Evolutionary conservation across 2,797 vertebrate species (phyloP).

Genomic region (Cyclopterus lumpus): DNA sequence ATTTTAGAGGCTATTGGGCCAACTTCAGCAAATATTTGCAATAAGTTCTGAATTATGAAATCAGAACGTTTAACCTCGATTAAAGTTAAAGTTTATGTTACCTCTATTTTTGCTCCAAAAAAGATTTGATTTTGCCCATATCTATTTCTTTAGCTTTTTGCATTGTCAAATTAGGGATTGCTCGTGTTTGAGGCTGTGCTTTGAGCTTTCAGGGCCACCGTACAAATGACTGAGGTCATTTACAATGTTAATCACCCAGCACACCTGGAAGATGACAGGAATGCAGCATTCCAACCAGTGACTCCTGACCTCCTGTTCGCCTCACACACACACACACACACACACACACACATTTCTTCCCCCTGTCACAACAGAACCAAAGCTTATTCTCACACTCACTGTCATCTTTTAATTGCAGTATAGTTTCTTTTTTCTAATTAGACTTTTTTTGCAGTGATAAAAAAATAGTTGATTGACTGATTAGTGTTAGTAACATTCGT

Average conservation of each 20-base stretch:
- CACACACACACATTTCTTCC: constrained; percentile 49
- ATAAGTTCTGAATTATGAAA: not conserved
- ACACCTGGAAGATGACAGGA: constrained; percentile 69
- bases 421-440: not conserved
- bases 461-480: not conserved
- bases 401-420: constrained; percentile 16
- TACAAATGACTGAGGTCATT: constrained; percentile 21
- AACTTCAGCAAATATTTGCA: not conserved
- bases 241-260: constrained; percentile 25
- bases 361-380: constrained; percentile 14
- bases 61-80: not conserved
- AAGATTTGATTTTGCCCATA: not conserved
- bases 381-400: constrained; percentile 27
- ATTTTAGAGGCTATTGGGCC: not conserved
- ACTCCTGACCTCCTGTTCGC: constrained; percentile 61
- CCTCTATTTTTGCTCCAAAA: not conserved
- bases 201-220: constrained; percentile 1
- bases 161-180: not conserved
- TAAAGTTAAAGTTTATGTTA: not conserved
- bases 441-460: not conserved
- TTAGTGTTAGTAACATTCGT: not conserved
- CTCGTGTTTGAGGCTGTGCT: not conserved
- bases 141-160: not conserved
- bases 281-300: constrained; percentile 59
- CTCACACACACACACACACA: constrained; percentile 54